A percentile compares a stretch with the other conserved stretches of the same genome.
phyloP scores from a whole-genome alignment of 35 echinoderm and acorn worm species.

The Amphiura filiformis region DNA sequence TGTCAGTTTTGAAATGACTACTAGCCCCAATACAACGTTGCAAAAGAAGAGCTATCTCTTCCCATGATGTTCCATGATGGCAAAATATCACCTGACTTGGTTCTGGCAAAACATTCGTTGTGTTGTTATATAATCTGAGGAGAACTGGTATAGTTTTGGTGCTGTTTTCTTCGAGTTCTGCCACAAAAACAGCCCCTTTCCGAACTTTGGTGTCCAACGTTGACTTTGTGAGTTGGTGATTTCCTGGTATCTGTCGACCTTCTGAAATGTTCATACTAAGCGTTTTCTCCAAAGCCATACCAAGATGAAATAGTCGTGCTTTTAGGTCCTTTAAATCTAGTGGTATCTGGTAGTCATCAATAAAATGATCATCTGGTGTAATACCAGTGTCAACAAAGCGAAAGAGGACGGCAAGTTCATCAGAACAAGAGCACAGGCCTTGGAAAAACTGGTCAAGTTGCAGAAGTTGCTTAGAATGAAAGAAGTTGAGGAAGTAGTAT shows the following conservation, averaged over 20 bases:
- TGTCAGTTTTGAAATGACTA: neutral
- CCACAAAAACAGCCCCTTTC: constrained; percentile 25
- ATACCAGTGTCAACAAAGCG: constrained; percentile 18
- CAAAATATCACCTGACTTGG: constrained; percentile 34
- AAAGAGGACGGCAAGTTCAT: constrained; percentile 15
- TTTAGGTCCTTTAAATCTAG: neutral
- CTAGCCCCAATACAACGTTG: constrained; percentile 17
- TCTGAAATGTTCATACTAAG: neutral
- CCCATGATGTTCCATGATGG: constrained; percentile 25
- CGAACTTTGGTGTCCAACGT: constrained; percentile 26
- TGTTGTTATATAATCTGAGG: constrained; percentile 10
- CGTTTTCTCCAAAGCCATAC: constrained; percentile 18
- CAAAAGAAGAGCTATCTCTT: constrained; percentile 26
- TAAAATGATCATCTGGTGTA: constrained; percentile 1
- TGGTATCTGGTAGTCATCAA: constrained; percentile 1
- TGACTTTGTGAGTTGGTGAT: neutral
- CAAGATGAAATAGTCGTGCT: constrained; percentile 25
- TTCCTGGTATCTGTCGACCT: neutral
- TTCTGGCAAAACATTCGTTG: constrained; percentile 20
- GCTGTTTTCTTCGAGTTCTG: constrained; percentile 29
- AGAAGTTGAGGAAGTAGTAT: constrained; percentile 41
- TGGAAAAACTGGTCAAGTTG: constrained; percentile 30
- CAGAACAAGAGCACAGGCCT: neutral
- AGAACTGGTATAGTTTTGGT: constrained; percentile 35
- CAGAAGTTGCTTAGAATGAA: constrained; percentile 28